Conservation (phyloP, 2,888 invertebrate genomes). For the Nymphalis polychloros region DNA sequence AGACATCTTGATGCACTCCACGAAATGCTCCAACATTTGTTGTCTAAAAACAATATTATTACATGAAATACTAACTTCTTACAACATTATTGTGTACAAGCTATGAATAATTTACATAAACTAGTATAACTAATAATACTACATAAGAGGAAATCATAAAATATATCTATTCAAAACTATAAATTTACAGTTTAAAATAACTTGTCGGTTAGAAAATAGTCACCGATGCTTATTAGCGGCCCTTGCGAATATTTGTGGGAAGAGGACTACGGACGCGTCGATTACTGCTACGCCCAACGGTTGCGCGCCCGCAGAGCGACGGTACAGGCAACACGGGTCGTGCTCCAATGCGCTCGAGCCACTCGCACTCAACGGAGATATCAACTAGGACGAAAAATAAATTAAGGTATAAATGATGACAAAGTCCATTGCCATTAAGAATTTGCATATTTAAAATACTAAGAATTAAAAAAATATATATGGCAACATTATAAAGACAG, state of each 20-base stretch:
- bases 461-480: too few species aligned
- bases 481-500: too few species aligned
- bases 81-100: too few species aligned
- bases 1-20: slow-evolving; percentile 95
- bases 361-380: slow-evolving; percentile 93
- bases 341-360: slow-evolving; percentile 98
- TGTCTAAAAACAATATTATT: slow-evolving; percentile 66
- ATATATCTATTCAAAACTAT: too few species aligned
- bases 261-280: slow-evolving; percentile 95
- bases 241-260: slow-evolving; percentile 96
- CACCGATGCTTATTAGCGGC: slow-evolving; percentile 96
- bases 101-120: not conserved
- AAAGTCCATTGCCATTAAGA: too few species aligned
- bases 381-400: slow-evolving; percentile 83
- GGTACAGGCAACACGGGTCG: slow-evolving; percentile 95
- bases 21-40: slow-evolving; percentile 98
- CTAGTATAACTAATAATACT: not conserved
- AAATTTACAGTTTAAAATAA: too few species aligned
- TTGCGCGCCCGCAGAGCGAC: slow-evolving; percentile 86
- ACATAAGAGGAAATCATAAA: too few species aligned
- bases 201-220: not conserved
- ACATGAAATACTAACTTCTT: not conserved
- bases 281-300: slow-evolving; percentile 98
- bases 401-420: too few species aligned
- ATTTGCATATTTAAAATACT: too few species aligned